Conservation (phyloP, 2,888 invertebrate species). For the Heteromurus nitidus region DNA sequence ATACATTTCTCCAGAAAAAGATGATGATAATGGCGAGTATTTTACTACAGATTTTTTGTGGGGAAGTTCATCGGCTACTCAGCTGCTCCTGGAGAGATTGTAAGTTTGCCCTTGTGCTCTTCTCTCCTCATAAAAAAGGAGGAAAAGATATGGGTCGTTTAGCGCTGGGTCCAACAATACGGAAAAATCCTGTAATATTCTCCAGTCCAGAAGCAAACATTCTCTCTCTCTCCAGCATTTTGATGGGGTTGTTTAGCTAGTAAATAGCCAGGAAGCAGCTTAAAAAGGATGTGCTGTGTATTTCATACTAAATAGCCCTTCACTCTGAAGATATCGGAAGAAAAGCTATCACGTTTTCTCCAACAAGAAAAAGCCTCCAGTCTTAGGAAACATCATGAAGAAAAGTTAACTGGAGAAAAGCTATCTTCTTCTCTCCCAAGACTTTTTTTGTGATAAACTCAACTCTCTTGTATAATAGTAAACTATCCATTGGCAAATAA, state of each 20-base stretch:
- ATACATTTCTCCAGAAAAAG: conserved; percentile 28
- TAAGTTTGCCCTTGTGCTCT: conserved; percentile 13
- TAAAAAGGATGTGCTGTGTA: conserved; percentile 27
- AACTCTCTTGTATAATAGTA: conserved; percentile 27
- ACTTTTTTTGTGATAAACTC: too few species aligned
- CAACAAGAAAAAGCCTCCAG: conserved; percentile 37
- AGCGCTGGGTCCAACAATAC: too few species aligned
- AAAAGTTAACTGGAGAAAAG: conserved; percentile 36
- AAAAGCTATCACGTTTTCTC: conserved; percentile 51
- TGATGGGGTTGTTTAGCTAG: conserved; percentile 17
- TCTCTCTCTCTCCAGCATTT: neutral
- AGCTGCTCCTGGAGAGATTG: too few species aligned
- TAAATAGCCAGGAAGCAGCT: conserved; percentile 54
- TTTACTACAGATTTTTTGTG: too few species aligned
- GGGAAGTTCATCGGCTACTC: conserved; percentile 17
- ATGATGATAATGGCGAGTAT: neutral
- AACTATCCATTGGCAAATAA: conserved; percentile 49
- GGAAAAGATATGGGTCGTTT: conserved; percentile 43
- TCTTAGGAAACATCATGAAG: conserved; percentile 47
- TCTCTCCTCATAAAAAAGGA: neutral
- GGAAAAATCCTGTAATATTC: too few species aligned
- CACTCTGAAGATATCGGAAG: conserved; percentile 38
- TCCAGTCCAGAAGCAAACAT: conserved; percentile 21
- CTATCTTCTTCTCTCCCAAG: conserved; percentile 28
- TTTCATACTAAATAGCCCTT: conserved; percentile 51